Conservation (phyloP, 1,140 invertebrate genomes). For the Anastrepha obliqua region DNA sequence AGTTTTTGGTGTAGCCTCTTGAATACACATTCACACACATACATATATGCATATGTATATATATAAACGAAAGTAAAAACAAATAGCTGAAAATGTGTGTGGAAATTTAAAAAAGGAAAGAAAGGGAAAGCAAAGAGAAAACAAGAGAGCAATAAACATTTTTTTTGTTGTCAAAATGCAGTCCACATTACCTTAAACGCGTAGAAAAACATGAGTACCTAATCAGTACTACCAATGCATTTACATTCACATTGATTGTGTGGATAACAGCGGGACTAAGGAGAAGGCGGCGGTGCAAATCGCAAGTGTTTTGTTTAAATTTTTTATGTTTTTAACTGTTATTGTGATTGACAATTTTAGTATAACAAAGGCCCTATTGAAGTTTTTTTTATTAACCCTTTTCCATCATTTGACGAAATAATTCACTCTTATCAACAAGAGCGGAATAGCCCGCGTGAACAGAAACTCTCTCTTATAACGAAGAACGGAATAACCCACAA, state of each 20-base stretch:
- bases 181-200: too few relatives aligned
- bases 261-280: background rate
- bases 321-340: background rate
- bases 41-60: too few relatives aligned
- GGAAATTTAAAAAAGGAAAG: background rate
- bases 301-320: conserved; percentile 26
- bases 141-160: background rate
- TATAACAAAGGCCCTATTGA: background rate
- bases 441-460: too few relatives aligned
- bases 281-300: conserved; percentile 24
- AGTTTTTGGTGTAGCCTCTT: background rate
- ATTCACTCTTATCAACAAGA: too few relatives aligned
- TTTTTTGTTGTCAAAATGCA: too few relatives aligned
- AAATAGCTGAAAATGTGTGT: background rate
- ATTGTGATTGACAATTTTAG: background rate
- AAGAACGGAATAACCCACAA: too few relatives aligned
- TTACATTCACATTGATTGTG: background rate
- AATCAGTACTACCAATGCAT: background rate
- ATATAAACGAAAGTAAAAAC: background rate
- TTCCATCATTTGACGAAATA: background rate
- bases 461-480: too few relatives aligned
- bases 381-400: background rate
- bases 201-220: too few relatives aligned
- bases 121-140: background rate
- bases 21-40: too few relatives aligned